A percentile compares a stretch with the other conserved stretches of the same genome.
phyloP scores from a whole-genome alignment of 2,888 invertebrate genomes.

The Asteroscopus sphinx region DNA sequence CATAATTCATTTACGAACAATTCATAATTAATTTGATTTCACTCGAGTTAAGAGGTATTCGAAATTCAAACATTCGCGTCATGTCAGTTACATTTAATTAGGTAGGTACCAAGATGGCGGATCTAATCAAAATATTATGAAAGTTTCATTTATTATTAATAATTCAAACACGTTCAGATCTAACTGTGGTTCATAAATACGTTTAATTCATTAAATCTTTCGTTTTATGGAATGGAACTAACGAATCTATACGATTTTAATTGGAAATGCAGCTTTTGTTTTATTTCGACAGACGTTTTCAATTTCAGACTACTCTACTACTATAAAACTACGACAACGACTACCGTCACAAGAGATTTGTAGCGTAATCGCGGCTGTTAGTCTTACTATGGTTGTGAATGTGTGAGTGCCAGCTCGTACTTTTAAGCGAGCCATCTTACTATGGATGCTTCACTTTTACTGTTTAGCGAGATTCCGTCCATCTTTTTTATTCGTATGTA shows the following conservation, averaged over 20 bases:
- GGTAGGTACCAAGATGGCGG: slow-evolving; percentile 13
- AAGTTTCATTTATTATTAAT: slow-evolving; percentile 19
- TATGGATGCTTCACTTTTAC: too few relatives aligned
- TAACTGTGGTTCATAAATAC: background rate
- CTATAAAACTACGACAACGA: too few relatives aligned
- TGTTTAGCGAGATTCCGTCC: too few relatives aligned
- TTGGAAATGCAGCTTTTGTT: slow-evolving; percentile 27
- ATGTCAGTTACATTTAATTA: slow-evolving; percentile 29
- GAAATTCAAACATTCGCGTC: slow-evolving; percentile 16
- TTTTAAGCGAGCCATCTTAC: too few relatives aligned
- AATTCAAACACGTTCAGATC: slow-evolving; percentile 4
- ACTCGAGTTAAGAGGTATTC: slow-evolving; percentile 7
- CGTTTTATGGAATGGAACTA: slow-evolving; percentile 4
- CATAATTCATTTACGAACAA: background rate
- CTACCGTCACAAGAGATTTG: too few relatives aligned
- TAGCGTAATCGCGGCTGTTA: too few relatives aligned
- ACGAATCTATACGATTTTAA: slow-evolving; percentile 3
- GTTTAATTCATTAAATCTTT: slow-evolving; percentile 4
- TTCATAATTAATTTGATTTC: slow-evolving; percentile 15
- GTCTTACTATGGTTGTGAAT: too few relatives aligned
- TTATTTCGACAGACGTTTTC: background rate
- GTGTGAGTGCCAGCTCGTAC: too few relatives aligned
- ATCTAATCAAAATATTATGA: slow-evolving; percentile 37
- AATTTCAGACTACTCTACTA: too few relatives aligned
- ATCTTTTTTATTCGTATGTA: too few relatives aligned